Base-by-base conservation (phyloP, 2,888 invertebrate species). In the Scelioninae gen. 1 region DNA sequence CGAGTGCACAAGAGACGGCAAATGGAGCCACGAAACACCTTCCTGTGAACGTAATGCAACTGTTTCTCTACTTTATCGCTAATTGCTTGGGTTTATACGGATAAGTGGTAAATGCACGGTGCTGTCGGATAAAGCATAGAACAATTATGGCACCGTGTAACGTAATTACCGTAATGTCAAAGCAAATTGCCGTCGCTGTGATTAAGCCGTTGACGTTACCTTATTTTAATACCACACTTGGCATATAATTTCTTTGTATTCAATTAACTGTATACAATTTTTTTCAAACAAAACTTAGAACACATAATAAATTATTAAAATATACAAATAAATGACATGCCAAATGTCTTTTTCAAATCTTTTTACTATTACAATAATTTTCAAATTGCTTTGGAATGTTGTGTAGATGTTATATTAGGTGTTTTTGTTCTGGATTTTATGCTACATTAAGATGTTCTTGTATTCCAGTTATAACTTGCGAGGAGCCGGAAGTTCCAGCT, bases 1-100 rank as follows among this genome's bases (percentile, higher is more conserved):
- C 55, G 94, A 94, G 16, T 98, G 98, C 91, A 96, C 96, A 40
- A 94, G 95, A 76, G 97, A 97, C 84, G 97, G 97, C 10, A 96
- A 96, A 90, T 98, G 97, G 97, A 96, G 96, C 0, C 95, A 96
- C 47, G 95, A 96, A 88, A 95, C 96, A 60, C 97, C 97, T 0
- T 94, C 95, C n/a, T 98, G 98, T 91, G 96, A 97, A 93, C 92
- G 96, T 96, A 92, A 95, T 94, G 91, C 66, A 51, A 53, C 15
- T 31, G 47, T 78, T 38, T 63, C 81, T 65, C n/a, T n/a, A 38
- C 71, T 45, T 15, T 13, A 47, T 49, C 16, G 29, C 29, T 62
- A 31, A 72, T 72, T 53, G 11, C 32, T 10, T 43, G 49, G 49
- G 40, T 71, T 68, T 31, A 43, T 66, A 66, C 43, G 40, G 13